A percentile compares a stretch with the other conserved stretches of the same genome.
phyloP scores from a whole-genome alignment of 2,888 invertebrate genomes.

The Phortica magna region DNA sequence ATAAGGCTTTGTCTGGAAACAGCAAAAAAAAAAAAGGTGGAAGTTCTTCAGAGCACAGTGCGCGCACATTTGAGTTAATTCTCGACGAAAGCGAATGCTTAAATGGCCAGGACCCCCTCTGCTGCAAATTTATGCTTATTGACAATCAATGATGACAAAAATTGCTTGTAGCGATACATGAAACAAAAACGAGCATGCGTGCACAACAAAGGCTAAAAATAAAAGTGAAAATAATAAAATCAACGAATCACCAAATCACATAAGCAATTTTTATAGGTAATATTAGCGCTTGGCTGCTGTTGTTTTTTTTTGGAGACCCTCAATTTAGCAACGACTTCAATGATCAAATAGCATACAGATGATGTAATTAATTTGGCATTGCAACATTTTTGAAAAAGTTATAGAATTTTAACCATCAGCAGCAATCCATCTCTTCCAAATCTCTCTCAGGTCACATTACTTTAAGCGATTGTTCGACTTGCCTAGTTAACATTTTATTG shows the following conservation, averaged over 20 bases:
- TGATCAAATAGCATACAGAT: too few relatives aligned
- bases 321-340: too few relatives aligned
- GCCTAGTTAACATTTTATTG: background rate
- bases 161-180: slow-evolving; percentile 70
- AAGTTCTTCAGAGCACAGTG: background rate
- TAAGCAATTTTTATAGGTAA: background rate
- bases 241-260: background rate
- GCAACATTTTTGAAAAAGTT: too few relatives aligned
- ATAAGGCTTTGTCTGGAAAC: background rate
- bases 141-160: slow-evolving; percentile 77
- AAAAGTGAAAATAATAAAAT: background rate
- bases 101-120: slow-evolving; percentile 63
- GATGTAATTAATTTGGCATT: too few relatives aligned
- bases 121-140: slow-evolving; percentile 77
- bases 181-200: slow-evolving; percentile 22
- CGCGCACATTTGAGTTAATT: slow-evolving; percentile 26
- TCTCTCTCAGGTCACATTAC: too few relatives aligned
- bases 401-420: too few relatives aligned
- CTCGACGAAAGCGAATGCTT: slow-evolving; percentile 14
- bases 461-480: too few relatives aligned
- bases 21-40: slow-evolving; percentile 1
- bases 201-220: background rate
- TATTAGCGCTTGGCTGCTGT: too few relatives aligned
- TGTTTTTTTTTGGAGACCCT: too few relatives aligned
- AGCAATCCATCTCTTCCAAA: too few relatives aligned